A percentile compares a stretch with the other conserved stretches of the same genome.
Evolutionary conservation across 1,140 invertebrate genomes (phyloP).

Genomic region (Melipona quadrifasciata): DNA sequence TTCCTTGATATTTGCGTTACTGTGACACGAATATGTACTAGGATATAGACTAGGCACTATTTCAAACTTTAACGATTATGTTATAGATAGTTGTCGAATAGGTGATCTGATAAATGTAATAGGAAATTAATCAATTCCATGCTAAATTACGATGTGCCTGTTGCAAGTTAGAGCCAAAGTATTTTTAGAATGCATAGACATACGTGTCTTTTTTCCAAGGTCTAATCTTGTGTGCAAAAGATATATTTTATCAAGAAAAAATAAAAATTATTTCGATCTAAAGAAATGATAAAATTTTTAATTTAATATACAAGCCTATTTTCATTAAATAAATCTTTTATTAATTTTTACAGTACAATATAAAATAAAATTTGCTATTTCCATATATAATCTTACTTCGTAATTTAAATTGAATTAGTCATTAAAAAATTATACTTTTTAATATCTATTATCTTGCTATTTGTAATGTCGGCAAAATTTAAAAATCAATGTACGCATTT

Average conservation of each 20-base stretch:
- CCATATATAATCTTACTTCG: background rate
- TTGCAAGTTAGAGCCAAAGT: conserved; percentile 63
- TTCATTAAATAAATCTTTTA: too few relatives aligned
- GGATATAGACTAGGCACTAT: background rate
- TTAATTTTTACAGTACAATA: background rate
- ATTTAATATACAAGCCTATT: too few relatives aligned
- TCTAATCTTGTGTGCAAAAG: conserved; percentile 55
- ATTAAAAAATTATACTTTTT: background rate
- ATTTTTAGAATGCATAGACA: conserved; percentile 60
- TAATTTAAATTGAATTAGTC: conserved; percentile 12
- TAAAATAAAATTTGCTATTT: background rate
- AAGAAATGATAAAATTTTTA: too few relatives aligned
- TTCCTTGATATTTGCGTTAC: too few relatives aligned
- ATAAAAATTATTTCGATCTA: too few relatives aligned
- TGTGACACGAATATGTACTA: background rate
- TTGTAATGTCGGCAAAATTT: background rate
- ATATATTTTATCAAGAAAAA: conserved; percentile 31
- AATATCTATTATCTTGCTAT: background rate
- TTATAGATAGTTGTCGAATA: background rate
- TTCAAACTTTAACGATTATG: background rate
- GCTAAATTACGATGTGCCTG: conserved; percentile 41
- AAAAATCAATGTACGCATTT: background rate
- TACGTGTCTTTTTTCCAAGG: conserved; percentile 62
- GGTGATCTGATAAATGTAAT: conserved; percentile 20
- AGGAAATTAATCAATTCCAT: conserved; percentile 50